Evolutionary conservation across 2,113 vertebrate species (phyloP), one percentile per base, ranked within the genome.

Genomic region (Nothoprocta perdicaria): DNA sequence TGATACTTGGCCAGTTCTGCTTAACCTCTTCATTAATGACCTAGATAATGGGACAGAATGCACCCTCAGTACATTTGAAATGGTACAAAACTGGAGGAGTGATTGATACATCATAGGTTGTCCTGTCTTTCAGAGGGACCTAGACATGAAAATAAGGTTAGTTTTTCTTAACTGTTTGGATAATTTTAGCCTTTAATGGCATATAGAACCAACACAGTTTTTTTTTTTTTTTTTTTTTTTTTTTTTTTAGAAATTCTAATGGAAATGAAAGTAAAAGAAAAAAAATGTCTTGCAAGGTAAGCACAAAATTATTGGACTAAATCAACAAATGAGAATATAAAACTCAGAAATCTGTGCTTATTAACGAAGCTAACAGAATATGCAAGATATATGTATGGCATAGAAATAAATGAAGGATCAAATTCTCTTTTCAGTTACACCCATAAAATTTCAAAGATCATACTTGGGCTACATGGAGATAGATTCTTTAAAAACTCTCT

Each of bases 331-430:
- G 9, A 85, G 31, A 89, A 83, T 74, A 85, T 52, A 57, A 89
- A 79, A 81, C 38, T 88, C 33, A 78, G 41, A 86, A 85, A 22
- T 38, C 22, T 53, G 19, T 24, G 31, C 35, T 91, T 80, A 17
- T 87, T 92, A 85, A 82, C 18, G 72, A 85, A 72, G 27, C 41
- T 66, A 55, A 90, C 21, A 91, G 31, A 94, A 92, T 48, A 92
- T 82, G 68, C 31, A 92, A 93, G 93, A 85, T 52, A 85, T 17
- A 58, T 93, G 73, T 52, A 68, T 43, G 43, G 24, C 46, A 91
- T 16, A 88, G 60, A 88, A 91, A 50, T 62, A 85, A 94, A 88
- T 18, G 27, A 77, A 10, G 86, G 31, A 58, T 18, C 29, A 74
- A 80, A 85, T 88, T 87, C 76, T 89, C 24, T 62, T 45, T 77